Conservation (phyloP, 92 coral and sea anemone genomes). For the Palythoa grandis region DNA sequence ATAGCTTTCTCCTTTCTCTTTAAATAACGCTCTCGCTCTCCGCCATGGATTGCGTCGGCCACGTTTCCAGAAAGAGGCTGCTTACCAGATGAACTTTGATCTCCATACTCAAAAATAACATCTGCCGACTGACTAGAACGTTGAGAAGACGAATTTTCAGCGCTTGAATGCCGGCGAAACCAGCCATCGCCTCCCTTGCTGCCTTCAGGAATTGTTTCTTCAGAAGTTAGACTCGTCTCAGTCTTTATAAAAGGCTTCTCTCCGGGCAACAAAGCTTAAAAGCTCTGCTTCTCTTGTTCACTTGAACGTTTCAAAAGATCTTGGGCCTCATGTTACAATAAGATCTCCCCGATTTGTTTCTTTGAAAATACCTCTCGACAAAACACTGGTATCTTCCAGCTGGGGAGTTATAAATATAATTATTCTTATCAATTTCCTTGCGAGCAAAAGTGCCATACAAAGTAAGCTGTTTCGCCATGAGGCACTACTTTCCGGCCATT, state of each 20-base stretch:
- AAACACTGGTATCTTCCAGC: constrained; percentile 20
- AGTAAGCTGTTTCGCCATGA: constrained; percentile 13
- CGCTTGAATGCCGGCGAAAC: background rate
- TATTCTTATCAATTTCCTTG: background rate
- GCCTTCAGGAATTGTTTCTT: background rate
- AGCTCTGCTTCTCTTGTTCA: background rate
- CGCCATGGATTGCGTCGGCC: constrained; percentile 26
- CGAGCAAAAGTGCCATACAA: constrained; percentile 15
- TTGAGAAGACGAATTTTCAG: background rate
- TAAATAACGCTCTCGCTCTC: constrained; percentile 3
- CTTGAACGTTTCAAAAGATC: constrained; percentile 13
- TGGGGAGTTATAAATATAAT: constrained; percentile 17
- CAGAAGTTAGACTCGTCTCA: background rate
- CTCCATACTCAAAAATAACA: constrained; percentile 8
- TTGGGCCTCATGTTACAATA: constrained; percentile 14
- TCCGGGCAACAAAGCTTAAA: constrained; percentile 15
- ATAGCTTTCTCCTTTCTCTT: background rate
- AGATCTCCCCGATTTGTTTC: background rate
- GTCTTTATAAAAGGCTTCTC: constrained; percentile 20
- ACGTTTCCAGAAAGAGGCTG: constrained; percentile 7
- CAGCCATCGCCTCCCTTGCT: constrained; percentile 14
- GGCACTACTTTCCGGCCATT: background rate
- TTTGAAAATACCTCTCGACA: constrained; percentile 11
- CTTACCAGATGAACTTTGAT: constrained; percentile 12
- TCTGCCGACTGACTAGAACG: constrained; percentile 21